Conservation (phyloP, 2,888 invertebrate species). For the Cinara cedri region DNA sequence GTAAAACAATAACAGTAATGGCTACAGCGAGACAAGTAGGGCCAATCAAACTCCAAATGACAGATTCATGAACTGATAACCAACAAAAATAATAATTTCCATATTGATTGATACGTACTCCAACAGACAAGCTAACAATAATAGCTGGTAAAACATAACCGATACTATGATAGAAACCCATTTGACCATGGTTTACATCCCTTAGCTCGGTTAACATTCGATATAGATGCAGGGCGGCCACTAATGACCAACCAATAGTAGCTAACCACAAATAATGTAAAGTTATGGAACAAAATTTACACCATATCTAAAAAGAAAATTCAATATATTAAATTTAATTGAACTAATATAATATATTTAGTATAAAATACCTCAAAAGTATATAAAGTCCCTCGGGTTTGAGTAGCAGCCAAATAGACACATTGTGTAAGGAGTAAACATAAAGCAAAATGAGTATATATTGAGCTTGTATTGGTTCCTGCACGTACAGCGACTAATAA, state of each 20-base stretch:
- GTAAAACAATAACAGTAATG: conserved; percentile 79
- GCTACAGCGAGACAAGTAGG: conserved; percentile 82
- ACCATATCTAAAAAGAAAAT: conserved; percentile 64
- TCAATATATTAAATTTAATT: conserved; percentile 16
- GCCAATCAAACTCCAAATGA: conserved; percentile 94
- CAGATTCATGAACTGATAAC: conserved; percentile 90
- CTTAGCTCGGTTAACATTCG: conserved; percentile 93
- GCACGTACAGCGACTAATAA: conserved; percentile 84
- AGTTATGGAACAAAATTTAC: conserved; percentile 87
- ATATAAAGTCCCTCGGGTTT: conserved; percentile 79
- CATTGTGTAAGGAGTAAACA: conserved; percentile 86
- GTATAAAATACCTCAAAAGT: conserved; percentile 74
- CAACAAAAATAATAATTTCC: conserved; percentile 94
- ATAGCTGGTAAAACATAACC: conserved; percentile 93
- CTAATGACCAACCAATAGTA: conserved; percentile 89
- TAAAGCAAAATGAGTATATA: conserved; percentile 90
- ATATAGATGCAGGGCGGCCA: conserved; percentile 90
- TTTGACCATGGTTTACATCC: conserved; percentile 93
- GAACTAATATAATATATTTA: background rate
- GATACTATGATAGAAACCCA: conserved; percentile 88
- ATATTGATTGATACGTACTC: conserved; percentile 92
- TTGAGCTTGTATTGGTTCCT: conserved; percentile 89
- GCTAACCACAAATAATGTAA: conserved; percentile 93
- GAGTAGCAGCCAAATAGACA: conserved; percentile 84
- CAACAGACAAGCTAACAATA: conserved; percentile 87